Conservation (phyloP, 1,140 invertebrate species). For the Lethocerus indicus region DNA sequence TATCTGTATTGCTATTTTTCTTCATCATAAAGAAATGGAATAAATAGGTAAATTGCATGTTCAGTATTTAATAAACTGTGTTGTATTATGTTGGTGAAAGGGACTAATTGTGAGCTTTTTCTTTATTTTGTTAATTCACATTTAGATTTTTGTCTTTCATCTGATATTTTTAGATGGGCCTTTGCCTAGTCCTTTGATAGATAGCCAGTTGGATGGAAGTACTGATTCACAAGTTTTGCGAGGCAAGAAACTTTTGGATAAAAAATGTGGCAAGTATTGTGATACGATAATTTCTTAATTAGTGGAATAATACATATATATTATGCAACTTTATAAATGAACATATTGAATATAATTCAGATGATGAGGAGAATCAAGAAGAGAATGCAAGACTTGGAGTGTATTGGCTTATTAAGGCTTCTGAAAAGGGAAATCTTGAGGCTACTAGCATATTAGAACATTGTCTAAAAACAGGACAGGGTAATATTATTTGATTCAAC, state of each 20-base stretch:
- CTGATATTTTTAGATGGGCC: constrained; percentile 41
- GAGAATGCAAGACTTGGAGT: constrained; percentile 53
- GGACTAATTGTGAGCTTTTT: too few species aligned
- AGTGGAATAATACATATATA: not conserved
- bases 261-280: constrained; percentile 38
- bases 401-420: constrained; percentile 76
- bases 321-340: not conserved
- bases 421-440: constrained; percentile 73
- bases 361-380: constrained; percentile 33
- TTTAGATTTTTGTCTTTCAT: constrained; percentile 26
- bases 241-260: constrained; percentile 53
- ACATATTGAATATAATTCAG: constrained; percentile 20
- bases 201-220: too few species aligned
- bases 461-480: constrained; percentile 55
- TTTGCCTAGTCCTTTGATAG: too few species aligned
- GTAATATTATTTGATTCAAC: too few species aligned
- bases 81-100: too few species aligned
- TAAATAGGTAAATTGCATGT: too few species aligned
- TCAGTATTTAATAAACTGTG: too few species aligned
- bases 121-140: constrained; percentile 13
- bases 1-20: too few species aligned
- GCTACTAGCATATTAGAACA: constrained; percentile 61
- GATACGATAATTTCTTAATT: not conserved
- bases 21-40: too few species aligned
- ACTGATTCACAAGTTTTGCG: constrained; percentile 62